A percentile compares a stretch with the other conserved stretches of the same genome.
phyloP scores from a whole-genome alignment of 2,113 vertebrate species.

The Stigmatopora nigra region DNA sequence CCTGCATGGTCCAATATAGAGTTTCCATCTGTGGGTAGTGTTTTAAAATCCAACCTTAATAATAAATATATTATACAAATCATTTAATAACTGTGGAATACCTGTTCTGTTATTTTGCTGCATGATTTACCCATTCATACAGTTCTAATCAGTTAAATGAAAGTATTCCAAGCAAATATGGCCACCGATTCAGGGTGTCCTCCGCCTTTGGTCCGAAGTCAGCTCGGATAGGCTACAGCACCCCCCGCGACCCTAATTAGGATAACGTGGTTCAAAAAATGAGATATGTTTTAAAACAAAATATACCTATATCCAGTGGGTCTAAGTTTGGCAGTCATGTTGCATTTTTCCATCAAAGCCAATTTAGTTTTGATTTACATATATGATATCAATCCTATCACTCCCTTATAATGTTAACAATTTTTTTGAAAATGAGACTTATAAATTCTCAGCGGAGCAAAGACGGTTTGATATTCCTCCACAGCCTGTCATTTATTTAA shows the following conservation, averaged over 20 bases:
- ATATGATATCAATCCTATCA: slow-evolving; percentile 10
- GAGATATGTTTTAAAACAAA: not conserved
- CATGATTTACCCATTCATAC: too few relatives aligned
- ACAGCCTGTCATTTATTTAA: slow-evolving; percentile 48
- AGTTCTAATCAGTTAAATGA: too few relatives aligned
- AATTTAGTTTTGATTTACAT: not conserved
- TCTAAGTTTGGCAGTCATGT: not conserved
- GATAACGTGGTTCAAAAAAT: too few relatives aligned
- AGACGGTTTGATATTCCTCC: slow-evolving; percentile 15
- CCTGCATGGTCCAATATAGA: not conserved
- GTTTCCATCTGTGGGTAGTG: not conserved
- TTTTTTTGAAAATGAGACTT: slow-evolving; percentile 20
- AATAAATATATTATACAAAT: not conserved
- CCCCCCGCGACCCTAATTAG: too few relatives aligned
- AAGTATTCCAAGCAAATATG: too few relatives aligned
- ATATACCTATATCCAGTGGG: not conserved
- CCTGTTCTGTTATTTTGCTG: too few relatives aligned
- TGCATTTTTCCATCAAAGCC: not conserved
- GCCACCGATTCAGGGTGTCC: too few relatives aligned
- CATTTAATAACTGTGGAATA: too few relatives aligned
- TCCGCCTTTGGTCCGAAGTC: too few relatives aligned
- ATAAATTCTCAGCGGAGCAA: slow-evolving; percentile 12
- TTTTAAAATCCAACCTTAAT: not conserved
- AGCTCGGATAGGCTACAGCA: too few relatives aligned
- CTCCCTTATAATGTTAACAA: slow-evolving; percentile 18